Base-by-base conservation (phyloP, 2,888 invertebrate species). In the Zaprionus bogoriensis region DNA sequence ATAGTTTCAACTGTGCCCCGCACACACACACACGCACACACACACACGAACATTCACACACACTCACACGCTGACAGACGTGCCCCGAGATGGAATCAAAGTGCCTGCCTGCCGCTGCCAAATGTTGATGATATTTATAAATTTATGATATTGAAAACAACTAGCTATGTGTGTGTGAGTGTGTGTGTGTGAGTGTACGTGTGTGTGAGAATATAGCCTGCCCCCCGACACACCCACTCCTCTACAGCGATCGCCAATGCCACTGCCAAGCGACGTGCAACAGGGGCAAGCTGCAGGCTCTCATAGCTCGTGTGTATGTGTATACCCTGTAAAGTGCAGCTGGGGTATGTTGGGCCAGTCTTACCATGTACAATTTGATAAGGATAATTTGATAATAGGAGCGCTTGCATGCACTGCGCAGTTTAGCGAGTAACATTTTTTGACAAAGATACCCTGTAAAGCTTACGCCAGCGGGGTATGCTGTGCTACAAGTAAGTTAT, bases 71-170 rank as follows among this genome's bases (percentile, higher is more conserved):
- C 42, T 44, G 12, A 54, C 27, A 54, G 28, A 38, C 12, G 42
- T 28, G 9, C n/a, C 30, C 30, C 20, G 42, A 44, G 55, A 41
- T 50, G 60, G 39, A 54, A 61, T 41, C 41, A 59, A 62, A 42
- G 25, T 30, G 39, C 17, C n/a, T 10, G 14, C 32, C 10, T 2
- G 19, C 17, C 4, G 7, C 32, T 36, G 32, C 32, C 32, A 36
- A 32, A 25, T 14, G 19, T 39, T 60, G 47, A 57, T 71, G 68
- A 62, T 79, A 83, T 79, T 79, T 84, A 77, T 77, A 79, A 69
- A 80, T 69, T 80, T 76, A 71, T 80, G 66, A 71, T 79, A 68
- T 70, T 70, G 54, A 77, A 79, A 62, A 61, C 60, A 54, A 14
- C 6, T 5, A 14, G 5, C 39, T 39, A 12, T 30, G 4, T 12